Evolutionary conservation across 2,888 invertebrate species (phyloP), one percentile per base, ranked within the genome.

Genomic region (Anticlea derivata): DNA sequence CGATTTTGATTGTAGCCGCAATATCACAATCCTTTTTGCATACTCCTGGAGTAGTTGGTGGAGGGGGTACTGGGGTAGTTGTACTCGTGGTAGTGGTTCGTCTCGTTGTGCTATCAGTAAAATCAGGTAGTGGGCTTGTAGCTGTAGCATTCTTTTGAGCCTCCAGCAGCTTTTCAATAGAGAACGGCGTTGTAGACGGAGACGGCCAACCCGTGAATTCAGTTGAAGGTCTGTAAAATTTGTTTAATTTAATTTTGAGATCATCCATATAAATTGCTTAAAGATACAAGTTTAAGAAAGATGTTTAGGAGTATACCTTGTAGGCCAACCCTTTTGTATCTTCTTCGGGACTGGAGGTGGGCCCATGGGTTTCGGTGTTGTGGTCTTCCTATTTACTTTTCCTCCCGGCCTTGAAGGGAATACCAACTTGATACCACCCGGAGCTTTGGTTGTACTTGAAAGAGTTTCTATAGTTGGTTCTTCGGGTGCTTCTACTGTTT

Each of bases 201-300:
- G 96, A 95, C 7, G 97, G 96, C 97, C 97, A 97, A 8, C 97
- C 97, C 7, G 96, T 97, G 68, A 97, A 97, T 79, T 96, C 96
- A 10, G 97, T 97, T 5, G 96, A 96, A 12, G 94, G 95, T 82
- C 96, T 95, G 69, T 29, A 85, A 77, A 33, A n/a, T n/a, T n/a
- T n/a, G n/a, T 1, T 3, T 6, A 7, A 10, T 38, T 38, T 37
- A 4, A 17, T 11, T 30, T 27, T 29, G 17, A 11, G 5, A 12
- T n/a, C 5, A n/a, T 7, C 17, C 2, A 17, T 17, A 3, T 17
- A 17, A 17, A 17, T 3, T 17, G 2, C 4, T 4, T 17, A 17
- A 5, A 37, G 12, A 31, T 17, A 33, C 34, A 51, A n/a, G n/a
- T 34, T 24, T 17, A 31, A 17, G 35, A 0, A 34, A 7, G n/a